Evolutionary conservation across 2,113 vertebrate genomes (phyloP).

Genomic region (Microtus oregoni): DNA sequence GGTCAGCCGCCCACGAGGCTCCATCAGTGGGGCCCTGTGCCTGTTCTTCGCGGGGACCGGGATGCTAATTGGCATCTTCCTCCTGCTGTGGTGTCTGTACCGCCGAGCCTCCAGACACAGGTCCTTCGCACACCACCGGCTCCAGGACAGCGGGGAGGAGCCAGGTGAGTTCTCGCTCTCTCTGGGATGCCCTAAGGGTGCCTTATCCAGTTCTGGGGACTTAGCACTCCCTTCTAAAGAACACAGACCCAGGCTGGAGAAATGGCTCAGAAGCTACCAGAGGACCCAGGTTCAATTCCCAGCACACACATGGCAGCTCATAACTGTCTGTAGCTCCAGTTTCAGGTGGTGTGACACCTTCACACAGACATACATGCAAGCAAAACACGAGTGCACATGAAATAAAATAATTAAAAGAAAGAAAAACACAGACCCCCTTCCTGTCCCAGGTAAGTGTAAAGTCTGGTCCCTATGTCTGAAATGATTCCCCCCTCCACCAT

Average conservation of each 20-base stretch:
- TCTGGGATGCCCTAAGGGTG: background rate
- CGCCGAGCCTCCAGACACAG: constrained; percentile 66
- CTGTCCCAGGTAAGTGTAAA: background rate
- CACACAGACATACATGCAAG: no score
- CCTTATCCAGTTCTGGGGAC: background rate
- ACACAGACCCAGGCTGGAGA: background rate
- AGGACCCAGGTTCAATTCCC: no score
- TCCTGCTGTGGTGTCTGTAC: constrained; percentile 82
- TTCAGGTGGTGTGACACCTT: no score
- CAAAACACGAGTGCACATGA: no score
- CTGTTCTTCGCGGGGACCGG: constrained; percentile 81
- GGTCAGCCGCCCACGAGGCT: constrained; percentile 69
- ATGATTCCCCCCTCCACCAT: background rate
- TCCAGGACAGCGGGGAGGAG: constrained; percentile 69
- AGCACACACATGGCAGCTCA: no score
- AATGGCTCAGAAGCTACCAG: no score
- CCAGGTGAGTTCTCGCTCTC: constrained; percentile 42
- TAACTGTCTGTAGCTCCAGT: no score
- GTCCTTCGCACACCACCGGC: constrained; percentile 78
- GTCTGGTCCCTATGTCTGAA: background rate
- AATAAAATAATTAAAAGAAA: no score
- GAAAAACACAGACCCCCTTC: no score
- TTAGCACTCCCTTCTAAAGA: background rate
- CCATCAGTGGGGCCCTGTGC: constrained; percentile 62
- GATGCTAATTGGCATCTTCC: constrained; percentile 82